These are phyloP conservation scores for Choreutis nemorana DNA, from an alignment of 2,888 invertebrate species.

Conservation along the genomic window DNA sequence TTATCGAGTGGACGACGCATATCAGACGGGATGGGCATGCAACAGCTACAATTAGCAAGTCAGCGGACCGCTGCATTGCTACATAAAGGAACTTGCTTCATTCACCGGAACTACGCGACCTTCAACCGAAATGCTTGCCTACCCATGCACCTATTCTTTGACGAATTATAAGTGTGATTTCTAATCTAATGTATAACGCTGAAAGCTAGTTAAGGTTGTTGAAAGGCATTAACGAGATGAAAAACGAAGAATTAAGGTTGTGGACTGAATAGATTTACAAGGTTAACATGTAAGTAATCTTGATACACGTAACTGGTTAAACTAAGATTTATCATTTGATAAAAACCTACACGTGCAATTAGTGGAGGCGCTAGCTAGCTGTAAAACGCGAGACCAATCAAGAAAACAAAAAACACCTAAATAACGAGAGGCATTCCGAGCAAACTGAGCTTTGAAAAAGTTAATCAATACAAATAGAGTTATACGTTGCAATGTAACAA, in stretches of 20 bases:
- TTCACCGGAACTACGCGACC: slow-evolving; percentile 42
- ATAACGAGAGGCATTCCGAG: background rate
- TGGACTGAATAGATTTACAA: no score
- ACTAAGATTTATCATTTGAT: no score
- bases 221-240: no score
- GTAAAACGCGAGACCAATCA: no score
- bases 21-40: slow-evolving; percentile 22
- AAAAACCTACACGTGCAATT: no score
- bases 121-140: slow-evolving; percentile 31
- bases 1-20: no score
- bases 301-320: no score
- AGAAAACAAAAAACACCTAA: background rate
- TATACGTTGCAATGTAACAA: slow-evolving; percentile 33
- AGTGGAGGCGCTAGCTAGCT: no score
- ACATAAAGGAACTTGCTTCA: slow-evolving; percentile 56
- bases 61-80: slow-evolving; percentile 37
- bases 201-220: background rate
- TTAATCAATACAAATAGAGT: slow-evolving; percentile 34
- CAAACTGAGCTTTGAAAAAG: slow-evolving; percentile 16
- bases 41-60: slow-evolving; percentile 32
- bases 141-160: no score
- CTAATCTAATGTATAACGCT: background rate
- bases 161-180: no score
- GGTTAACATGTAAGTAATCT: no score
- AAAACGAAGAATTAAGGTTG: no score